Evolutionary conservation across 1,140 invertebrate species (phyloP), one percentile per base, ranked within the genome.

Genomic region (Phthorimaea operculella): DNA sequence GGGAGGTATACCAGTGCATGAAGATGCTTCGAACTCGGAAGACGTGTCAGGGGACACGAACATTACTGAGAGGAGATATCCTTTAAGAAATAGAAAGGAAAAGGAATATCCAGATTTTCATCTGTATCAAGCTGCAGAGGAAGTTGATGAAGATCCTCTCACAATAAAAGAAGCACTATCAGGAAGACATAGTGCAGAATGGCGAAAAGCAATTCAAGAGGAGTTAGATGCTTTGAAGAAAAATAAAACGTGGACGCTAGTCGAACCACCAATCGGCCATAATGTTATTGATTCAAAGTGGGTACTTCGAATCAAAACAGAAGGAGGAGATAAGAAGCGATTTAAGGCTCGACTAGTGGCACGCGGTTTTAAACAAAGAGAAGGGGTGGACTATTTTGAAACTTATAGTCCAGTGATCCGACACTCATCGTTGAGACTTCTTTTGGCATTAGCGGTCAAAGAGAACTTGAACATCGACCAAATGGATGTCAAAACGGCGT

Each of bases 311-410:
- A 47, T 47, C 12, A 47, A 47, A 47, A 16, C 11, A 17, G 15
- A 47, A 15, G 12, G 11, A 9, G 44, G 15, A 12, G 21, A 28
- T 28, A 28, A 21, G 21, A 28, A 2, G 9, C 18, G 45, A 16
- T 47, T 16, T 18, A 50, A 50, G 14, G 18, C 48, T 21, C 17
- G 66, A 42, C 45, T 69, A 15, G 59, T 59, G 0, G 64, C 57
- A 33, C 28, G 50, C 18, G 64, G 64, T 11, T 64, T 47, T 52
- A 28, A 7, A 6, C 64, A 65, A 47, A 16, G 15, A 33, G 34
- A 54, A 39, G 54, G 62, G 4, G 42, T 61, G 12, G 58, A 64
- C 53, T 63, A 58, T 44, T 15, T 34, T 5, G 63, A 61, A 57
- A 59, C 54, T 7, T 70, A 55, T 51, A 52, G 50, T 11, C 11